phyloP scores from a whole-genome alignment of 2,888 invertebrate genomes.

The Doris montereyensis region DNA sequence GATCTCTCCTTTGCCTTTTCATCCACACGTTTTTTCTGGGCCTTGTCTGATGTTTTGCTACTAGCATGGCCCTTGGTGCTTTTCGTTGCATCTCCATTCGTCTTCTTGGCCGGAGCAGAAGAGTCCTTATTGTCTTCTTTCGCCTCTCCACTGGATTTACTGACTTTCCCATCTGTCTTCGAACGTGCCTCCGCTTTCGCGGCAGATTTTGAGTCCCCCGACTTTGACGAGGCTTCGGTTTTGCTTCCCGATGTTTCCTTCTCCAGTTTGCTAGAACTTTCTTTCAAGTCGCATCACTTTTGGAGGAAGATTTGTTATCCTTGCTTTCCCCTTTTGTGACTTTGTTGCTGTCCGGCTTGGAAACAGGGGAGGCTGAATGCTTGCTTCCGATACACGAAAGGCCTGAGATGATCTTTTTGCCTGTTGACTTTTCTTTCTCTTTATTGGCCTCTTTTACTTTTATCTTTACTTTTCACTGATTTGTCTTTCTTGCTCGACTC shows the following conservation, averaged over 20 bases:
- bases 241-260: neutral
- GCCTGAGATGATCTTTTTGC: conserved; percentile 24
- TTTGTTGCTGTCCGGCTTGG: conserved; percentile 4
- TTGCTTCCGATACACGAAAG: conserved; percentile 27
- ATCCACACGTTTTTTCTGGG: conserved; percentile 28
- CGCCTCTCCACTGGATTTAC: too few species aligned
- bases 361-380: neutral
- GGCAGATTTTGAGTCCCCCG: neutral
- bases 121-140: neutral
- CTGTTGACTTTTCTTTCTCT: conserved; percentile 31
- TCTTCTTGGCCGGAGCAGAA: neutral
- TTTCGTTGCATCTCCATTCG: neutral
- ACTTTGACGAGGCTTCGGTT: neutral
- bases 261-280: neutral
- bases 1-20: conserved; percentile 28
- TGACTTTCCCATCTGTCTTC: neutral
- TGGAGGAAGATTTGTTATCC: conserved; percentile 31
- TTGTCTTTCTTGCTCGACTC: conserved; percentile 37
- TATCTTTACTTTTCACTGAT: conserved; percentile 26
- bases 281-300: conserved; percentile 2
- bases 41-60: conserved; percentile 2
- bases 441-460: conserved; percentile 10
- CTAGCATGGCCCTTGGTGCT: neutral
- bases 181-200: neutral
- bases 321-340: conserved; percentile 27